Evolutionary conservation across 2,888 invertebrate species (phyloP), one percentile per base, ranked within the genome.

Genomic region (Zootermopsis nevadensis): DNA sequence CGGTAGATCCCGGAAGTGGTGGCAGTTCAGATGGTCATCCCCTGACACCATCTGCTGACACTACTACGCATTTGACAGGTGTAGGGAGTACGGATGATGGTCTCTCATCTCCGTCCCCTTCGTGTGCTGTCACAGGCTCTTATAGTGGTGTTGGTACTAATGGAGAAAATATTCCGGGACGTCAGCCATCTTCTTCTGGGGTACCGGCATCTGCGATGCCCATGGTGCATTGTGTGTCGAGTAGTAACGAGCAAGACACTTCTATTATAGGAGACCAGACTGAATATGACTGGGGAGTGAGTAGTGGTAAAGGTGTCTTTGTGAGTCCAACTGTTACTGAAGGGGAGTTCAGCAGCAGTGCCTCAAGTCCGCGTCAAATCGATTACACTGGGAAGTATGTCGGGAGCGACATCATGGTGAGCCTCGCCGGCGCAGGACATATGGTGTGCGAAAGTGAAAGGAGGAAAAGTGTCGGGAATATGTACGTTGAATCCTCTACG

Each of bases 211-310:
- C 77, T 48, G 55, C 82, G 24, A 83, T 85, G 80, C 94, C 94
- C 10, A 94, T 96, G 96, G 96, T 96, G 42, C 96, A 96, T 88
- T 96, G 96, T 88, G 95, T 96, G 85, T 96, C 96, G 53, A 96
- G 96, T 88, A 96, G 96, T 87, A 96, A 96, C 88, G 95, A 85
- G 53, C 85, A 72, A 31, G 83, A 83, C 30, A 77, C 67, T 19
- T 60, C 76, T 19, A 81, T 74, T 22, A 35, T 76, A 22, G 76
- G 94, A 48, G 96, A 96, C 87, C 92, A 93, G 35, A 33, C 81
- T 53, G 82, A 83, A 30, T 84, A 80, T 53, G 84, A 80, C 24
- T 82, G 76, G 82, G 76, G 69, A 42, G 55, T 81, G 42, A 80
- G 66, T 38, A 1, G 92, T 92, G 10, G 93, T 93, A 33, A 55